A percentile compares a stretch with the other conserved stretches of the same genome.
These are phyloP conservation scores for Electrona antarctica DNA, from an alignment of 2,113 vertebrate species.

Conservation along the genomic window DNA sequence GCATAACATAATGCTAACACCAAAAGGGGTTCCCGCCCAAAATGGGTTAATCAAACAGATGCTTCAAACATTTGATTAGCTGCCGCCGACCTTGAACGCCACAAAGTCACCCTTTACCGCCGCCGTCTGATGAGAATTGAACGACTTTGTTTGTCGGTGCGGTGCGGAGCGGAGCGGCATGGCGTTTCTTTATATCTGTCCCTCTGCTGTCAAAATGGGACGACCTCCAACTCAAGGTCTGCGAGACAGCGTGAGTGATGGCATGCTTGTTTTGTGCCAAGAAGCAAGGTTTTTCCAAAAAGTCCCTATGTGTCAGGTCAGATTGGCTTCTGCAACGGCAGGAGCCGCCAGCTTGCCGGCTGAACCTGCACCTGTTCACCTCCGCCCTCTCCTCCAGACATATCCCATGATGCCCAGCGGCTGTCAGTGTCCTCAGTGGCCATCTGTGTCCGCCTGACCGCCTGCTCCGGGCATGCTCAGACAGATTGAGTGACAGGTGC, in stretches of 20 bases:
- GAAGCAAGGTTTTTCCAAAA: background rate
- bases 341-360: background rate
- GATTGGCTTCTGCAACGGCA: slow-evolving; percentile 5
- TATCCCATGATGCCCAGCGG: slow-evolving; percentile 5
- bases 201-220: background rate
- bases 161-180: background rate
- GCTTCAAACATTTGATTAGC: slow-evolving; percentile 21
- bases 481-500: slow-evolving; percentile 14
- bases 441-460: slow-evolving; percentile 17
- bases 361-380: slow-evolving; percentile 10
- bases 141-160: slow-evolving; percentile 7
- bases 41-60: slow-evolving; percentile 42
- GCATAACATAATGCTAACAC: too few species aligned
- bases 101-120: slow-evolving; percentile 23
- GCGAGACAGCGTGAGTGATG: background rate
- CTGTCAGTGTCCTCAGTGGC: slow-evolving; percentile 5
- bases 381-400: slow-evolving; percentile 15
- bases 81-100: slow-evolving; percentile 20
- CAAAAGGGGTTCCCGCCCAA: too few species aligned
- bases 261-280: background rate
- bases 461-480: slow-evolving; percentile 1
- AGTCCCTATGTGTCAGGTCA: background rate
- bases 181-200: background rate
- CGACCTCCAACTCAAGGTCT: slow-evolving; percentile 11
- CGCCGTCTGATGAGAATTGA: background rate